Conservation (phyloP, 1,140 invertebrate species). For the Mylabris phalerata region DNA sequence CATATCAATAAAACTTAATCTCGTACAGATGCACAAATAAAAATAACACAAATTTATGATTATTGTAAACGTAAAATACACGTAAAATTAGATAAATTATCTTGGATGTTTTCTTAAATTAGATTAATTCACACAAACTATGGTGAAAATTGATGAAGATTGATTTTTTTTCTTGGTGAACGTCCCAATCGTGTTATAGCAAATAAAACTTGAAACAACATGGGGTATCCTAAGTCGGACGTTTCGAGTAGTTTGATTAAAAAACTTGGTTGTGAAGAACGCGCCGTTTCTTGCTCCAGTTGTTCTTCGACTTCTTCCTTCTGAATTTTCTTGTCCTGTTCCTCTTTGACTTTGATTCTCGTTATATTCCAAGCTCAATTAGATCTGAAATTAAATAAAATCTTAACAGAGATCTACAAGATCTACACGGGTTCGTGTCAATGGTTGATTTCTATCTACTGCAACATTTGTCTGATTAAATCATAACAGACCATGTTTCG, state of each 20-base stretch:
- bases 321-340: too few relatives aligned
- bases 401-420: too few relatives aligned
- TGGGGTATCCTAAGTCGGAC: constrained; percentile 37
- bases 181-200: constrained; percentile 39
- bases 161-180: constrained; percentile 40
- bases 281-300: neutral
- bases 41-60: neutral
- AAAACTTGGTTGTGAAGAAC: constrained; percentile 4
- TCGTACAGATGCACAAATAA: neutral
- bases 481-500: too few relatives aligned
- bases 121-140: constrained; percentile 4
- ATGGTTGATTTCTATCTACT: too few relatives aligned
- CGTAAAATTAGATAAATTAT: too few relatives aligned
- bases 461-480: too few relatives aligned
- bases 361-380: too few relatives aligned
- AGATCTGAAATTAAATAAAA: too few relatives aligned
- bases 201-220: constrained; percentile 39
- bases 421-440: too few relatives aligned
- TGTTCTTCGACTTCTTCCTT: too few relatives aligned
- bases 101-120: neutral
- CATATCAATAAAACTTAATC: constrained; percentile 17
- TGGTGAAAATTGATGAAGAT: neutral
- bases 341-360: too few relatives aligned
- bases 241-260: constrained; percentile 28
- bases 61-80: too few relatives aligned